A percentile compares a stretch with the other conserved stretches of the same genome.
Evolutionary conservation across 2,113 vertebrate species (phyloP).

Genomic region (Rhegmatorhina hoffmannsi): DNA sequence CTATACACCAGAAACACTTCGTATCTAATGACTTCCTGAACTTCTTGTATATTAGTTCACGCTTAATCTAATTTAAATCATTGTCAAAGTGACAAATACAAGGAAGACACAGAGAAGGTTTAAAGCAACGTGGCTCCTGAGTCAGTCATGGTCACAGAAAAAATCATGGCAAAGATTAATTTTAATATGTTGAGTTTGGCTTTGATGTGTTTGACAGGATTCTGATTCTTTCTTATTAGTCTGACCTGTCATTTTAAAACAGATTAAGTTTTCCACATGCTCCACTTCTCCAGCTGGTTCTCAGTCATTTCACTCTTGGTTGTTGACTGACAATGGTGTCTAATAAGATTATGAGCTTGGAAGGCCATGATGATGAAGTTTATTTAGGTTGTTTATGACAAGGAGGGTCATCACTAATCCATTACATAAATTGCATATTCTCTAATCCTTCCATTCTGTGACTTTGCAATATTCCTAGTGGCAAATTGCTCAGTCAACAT

Average conservation of each 20-base stretch:
- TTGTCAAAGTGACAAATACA: neutral
- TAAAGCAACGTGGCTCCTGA: neutral
- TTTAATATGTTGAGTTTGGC: neutral
- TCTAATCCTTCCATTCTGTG: neutral
- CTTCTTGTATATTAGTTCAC: neutral
- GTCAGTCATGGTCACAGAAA: neutral
- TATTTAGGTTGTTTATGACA: neutral
- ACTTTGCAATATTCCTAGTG: neutral
- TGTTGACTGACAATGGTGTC: neutral
- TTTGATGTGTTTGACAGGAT: neutral
- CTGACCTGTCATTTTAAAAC: neutral
- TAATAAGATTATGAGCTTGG: neutral
- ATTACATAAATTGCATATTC: neutral
- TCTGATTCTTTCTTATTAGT: neutral
- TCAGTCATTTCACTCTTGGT: neutral
- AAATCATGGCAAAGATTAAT: neutral
- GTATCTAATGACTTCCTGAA: slow-evolving; percentile 15
- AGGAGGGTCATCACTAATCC: neutral
- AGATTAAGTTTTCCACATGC: neutral
- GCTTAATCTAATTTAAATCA: slow-evolving; percentile 11
- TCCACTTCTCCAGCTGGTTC: neutral
- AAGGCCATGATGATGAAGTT: neutral
- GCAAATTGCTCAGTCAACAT: fast-evolving
- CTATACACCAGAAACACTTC: neutral
- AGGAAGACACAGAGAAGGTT: neutral